These are phyloP conservation scores for Proterorhinus semilunaris DNA, from an alignment of 2,113 vertebrate genomes.

Conservation along the genomic window DNA sequence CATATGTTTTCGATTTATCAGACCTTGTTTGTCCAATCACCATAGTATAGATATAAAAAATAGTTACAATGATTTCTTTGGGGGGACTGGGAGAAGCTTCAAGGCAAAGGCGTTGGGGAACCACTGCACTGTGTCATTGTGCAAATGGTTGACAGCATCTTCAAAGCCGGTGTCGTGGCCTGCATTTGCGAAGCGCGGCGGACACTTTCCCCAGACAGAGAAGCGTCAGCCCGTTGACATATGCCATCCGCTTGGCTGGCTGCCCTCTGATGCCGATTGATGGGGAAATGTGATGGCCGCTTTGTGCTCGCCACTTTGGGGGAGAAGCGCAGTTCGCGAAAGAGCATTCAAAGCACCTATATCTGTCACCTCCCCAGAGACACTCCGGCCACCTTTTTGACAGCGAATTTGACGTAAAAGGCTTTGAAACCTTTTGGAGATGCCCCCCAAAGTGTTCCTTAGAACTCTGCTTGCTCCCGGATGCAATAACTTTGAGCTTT, in stretches of 20 bases:
- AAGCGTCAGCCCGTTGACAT: constrained; percentile 51
- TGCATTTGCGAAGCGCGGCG: constrained; percentile 31
- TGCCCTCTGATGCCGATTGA: constrained; percentile 32
- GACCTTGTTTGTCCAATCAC: too few relatives aligned
- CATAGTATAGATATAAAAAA: too few relatives aligned
- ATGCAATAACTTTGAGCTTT: not conserved
- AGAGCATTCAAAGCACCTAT: constrained; percentile 37
- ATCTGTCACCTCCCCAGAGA: constrained; percentile 43
- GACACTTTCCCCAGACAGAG: constrained; percentile 51
- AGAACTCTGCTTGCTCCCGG: not conserved
- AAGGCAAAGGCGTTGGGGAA: too few relatives aligned
- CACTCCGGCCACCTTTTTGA: constrained; percentile 22
- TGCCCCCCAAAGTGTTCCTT: constrained; percentile 13
- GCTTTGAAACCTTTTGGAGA: constrained; percentile 19
- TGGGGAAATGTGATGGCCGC: constrained; percentile 42
- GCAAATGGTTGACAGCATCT: constrained; percentile 58
- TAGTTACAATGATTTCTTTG: too few relatives aligned
- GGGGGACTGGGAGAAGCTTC: too few relatives aligned
- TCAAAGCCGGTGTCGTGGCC: constrained; percentile 34
- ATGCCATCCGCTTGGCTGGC: constrained; percentile 48
- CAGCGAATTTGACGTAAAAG: constrained; percentile 13
- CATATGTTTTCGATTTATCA: too few relatives aligned
- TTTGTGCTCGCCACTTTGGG: constrained; percentile 32
- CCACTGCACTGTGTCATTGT: constrained; percentile 47
- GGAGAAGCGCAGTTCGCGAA: constrained; percentile 44